A percentile compares a stretch with the other conserved stretches of the same genome.
These are phyloP conservation scores for Melanotaenia pygmaea DNA, from an alignment of 2,797 vertebrate species.

Conservation along the genomic window DNA sequence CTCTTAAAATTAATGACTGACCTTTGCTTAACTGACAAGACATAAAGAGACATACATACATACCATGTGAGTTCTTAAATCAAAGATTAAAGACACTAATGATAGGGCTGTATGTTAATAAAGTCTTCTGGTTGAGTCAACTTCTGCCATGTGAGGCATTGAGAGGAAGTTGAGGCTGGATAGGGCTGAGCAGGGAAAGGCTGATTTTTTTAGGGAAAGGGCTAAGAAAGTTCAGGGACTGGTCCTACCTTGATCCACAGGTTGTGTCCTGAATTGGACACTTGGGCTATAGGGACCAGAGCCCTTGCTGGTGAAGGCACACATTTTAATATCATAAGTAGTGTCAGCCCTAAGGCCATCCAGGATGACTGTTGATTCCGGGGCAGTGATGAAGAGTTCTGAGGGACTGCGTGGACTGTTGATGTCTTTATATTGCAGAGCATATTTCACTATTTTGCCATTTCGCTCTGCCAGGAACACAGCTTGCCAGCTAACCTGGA, in stretches of 20 bases:
- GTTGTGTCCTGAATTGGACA: conserved; percentile 99
- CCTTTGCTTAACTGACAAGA: conserved; percentile 73
- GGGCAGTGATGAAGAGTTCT: conserved; percentile 93
- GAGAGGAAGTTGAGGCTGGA: conserved; percentile 75
- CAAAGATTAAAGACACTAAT: conserved; percentile 53
- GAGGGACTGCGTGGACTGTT: conserved; percentile 94
- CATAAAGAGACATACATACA: conserved; percentile 74
- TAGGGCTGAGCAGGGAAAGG: conserved; percentile 65
- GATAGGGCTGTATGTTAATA: conserved; percentile 40
- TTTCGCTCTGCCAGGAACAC: conserved; percentile 93
- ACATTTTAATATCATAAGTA: conserved; percentile 99
- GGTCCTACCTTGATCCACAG: conserved; percentile 99
- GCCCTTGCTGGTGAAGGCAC: conserved; percentile 99
- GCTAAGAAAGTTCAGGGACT: conserved; percentile 81
- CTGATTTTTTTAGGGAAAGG: conserved; percentile 72
- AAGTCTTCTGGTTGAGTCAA: conserved; percentile 57
- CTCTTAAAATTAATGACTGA: conserved; percentile 71
- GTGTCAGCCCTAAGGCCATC: conserved; percentile 97
- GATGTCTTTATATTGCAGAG: conserved; percentile 97
- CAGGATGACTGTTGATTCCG: conserved; percentile 91
- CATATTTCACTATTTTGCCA: conserved; percentile 93
- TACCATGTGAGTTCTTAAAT: conserved; percentile 60
- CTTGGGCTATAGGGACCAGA: conserved; percentile 99
- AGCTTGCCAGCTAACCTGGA: conserved; percentile 94
- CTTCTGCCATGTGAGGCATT: conserved; percentile 55